Evolutionary conservation across 2,797 vertebrate genomes (phyloP).

Genomic region (Neoniphon sammara): DNA sequence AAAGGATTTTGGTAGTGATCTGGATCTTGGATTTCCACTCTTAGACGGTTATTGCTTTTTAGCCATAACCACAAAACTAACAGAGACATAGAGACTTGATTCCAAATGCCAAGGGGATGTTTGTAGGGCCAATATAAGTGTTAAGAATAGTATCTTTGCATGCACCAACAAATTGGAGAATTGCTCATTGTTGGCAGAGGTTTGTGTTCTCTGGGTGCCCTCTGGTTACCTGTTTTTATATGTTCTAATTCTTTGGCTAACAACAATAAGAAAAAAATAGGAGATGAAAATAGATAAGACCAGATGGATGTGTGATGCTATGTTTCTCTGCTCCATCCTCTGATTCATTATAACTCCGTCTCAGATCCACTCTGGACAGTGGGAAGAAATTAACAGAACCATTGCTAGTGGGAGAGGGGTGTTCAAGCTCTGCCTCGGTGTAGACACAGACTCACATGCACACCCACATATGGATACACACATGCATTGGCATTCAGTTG

Average conservation of each 20-base stretch:
- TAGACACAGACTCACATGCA: slow-evolving; percentile 30
- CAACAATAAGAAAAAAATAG: slow-evolving; percentile 36
- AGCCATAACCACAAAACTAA: slow-evolving; percentile 38
- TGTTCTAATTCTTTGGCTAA: slow-evolving; percentile 44
- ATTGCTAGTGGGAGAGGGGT: background rate
- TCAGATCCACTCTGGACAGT: slow-evolving; percentile 33
- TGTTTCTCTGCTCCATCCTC: slow-evolving; percentile 30
- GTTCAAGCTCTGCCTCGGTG: slow-evolving; percentile 27
- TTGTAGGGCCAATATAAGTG: slow-evolving; percentile 18
- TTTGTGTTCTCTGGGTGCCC: slow-evolving; percentile 15
- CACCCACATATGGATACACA: slow-evolving; percentile 26
- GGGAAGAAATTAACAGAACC: slow-evolving; percentile 21
- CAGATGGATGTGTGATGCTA: slow-evolving; percentile 43
- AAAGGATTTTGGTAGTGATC: slow-evolving; percentile 45
- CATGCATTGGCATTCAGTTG: slow-evolving; percentile 13
- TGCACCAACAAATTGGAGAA: slow-evolving; percentile 3
- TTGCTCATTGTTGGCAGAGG: background rate
- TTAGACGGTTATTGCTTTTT: slow-evolving; percentile 50
- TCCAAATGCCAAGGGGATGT: slow-evolving; percentile 18
- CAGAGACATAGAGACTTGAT: slow-evolving; percentile 9
- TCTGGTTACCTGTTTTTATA: slow-evolving; percentile 26
- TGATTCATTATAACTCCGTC: slow-evolving; percentile 58
- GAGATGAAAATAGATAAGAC: slow-evolving; percentile 4
- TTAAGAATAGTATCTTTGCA: background rate
- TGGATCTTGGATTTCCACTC: slow-evolving; percentile 30